A percentile compares a stretch with the other conserved stretches of the same genome.
Conservation (phyloP, 1,140 invertebrate genomes). For the Bombus breviceps region DNA sequence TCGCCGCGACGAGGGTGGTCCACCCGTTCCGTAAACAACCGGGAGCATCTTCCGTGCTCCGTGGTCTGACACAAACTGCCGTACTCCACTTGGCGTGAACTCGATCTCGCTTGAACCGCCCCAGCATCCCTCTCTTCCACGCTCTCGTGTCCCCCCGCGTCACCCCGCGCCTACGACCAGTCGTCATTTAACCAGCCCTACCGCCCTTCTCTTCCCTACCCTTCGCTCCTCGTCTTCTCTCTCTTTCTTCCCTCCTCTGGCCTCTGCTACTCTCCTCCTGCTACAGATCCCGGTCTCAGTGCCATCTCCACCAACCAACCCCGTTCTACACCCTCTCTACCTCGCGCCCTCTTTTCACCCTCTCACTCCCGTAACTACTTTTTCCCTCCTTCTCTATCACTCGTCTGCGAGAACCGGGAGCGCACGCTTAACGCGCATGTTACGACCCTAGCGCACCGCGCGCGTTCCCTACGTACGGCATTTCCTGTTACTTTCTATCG, state of each 20-base stretch:
- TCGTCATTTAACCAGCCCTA: slow-evolving; percentile 40
- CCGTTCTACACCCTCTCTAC: slow-evolving; percentile 1
- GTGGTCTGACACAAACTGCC: slow-evolving; percentile 80
- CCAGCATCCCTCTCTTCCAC: slow-evolving; percentile 70
- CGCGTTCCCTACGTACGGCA: slow-evolving; percentile 43
- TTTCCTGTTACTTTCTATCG: slow-evolving; percentile 35
- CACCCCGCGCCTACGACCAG: slow-evolving; percentile 12
- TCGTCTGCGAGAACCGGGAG: slow-evolving; percentile 47
- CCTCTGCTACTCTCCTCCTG: slow-evolving; percentile 29
- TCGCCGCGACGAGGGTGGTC: slow-evolving; percentile 67
- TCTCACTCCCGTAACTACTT: slow-evolving; percentile 7
- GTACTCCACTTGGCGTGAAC: slow-evolving; percentile 76
- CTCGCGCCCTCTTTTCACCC: slow-evolving; percentile 17
- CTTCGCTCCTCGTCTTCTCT: slow-evolving; percentile 26
- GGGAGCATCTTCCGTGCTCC: slow-evolving; percentile 78
- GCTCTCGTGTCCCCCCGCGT: slow-evolving; percentile 16
- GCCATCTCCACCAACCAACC: slow-evolving; percentile 53
- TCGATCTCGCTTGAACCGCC: slow-evolving; percentile 74
- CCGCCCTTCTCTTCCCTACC: slow-evolving; percentile 34
- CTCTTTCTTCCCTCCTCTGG: slow-evolving; percentile 25
- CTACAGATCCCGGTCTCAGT: slow-evolving; percentile 43
- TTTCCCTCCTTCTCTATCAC: slow-evolving; percentile 1
- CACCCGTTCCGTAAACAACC: slow-evolving; percentile 64
- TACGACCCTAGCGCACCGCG: slow-evolving; percentile 67
- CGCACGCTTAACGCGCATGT: slow-evolving; percentile 75